Evolutionary conservation across 2,888 invertebrate species (phyloP).

Genomic region (Bursaphelenchus okinawaensis): DNA sequence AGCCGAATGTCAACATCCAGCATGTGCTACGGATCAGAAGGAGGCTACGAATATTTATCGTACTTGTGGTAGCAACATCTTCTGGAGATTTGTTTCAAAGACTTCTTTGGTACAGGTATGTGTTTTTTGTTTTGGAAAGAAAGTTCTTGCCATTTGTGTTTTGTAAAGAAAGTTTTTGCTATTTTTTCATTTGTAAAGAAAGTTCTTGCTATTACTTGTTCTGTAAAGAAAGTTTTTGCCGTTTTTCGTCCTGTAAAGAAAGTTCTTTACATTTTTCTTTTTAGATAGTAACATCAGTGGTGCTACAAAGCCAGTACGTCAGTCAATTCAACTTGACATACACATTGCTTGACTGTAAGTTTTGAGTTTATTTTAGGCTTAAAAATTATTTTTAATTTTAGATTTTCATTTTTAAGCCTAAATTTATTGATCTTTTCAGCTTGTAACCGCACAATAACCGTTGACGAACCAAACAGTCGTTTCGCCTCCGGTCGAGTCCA

Average conservation of each 20-base stretch:
- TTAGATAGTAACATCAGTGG: slow-evolving; percentile 35
- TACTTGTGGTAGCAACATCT: slow-evolving; percentile 16
- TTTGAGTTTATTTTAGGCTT: too few species aligned
- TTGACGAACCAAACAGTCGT: slow-evolving; percentile 15
- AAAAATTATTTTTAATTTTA: not conserved
- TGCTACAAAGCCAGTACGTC: slow-evolving; percentile 22
- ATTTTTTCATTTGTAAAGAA: too few species aligned
- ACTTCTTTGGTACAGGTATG: slow-evolving; percentile 26
- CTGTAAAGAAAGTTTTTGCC: not conserved
- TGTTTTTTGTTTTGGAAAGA: not conserved
- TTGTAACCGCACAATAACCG: slow-evolving; percentile 51
- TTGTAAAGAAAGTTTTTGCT: not conserved
- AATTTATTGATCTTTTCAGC: slow-evolving; percentile 32
- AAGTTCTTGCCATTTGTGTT: not conserved
- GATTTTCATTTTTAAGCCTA: slow-evolving; percentile 1
- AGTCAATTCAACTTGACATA: slow-evolving; percentile 30
- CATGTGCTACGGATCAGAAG: slow-evolving; percentile 28
- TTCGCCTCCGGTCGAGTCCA: slow-evolving; percentile 37
- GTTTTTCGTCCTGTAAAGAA: not conserved
- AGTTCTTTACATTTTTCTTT: slow-evolving; percentile 1
- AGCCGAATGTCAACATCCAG: slow-evolving; percentile 38
- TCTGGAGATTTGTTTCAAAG: slow-evolving; percentile 27
- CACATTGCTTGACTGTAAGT: slow-evolving; percentile 30
- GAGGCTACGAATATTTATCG: slow-evolving; percentile 18
- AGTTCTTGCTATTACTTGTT: not conserved